Evolutionary conservation across 1,140 invertebrate species (phyloP).

Genomic region (Zeugodacus cucurbitae): DNA sequence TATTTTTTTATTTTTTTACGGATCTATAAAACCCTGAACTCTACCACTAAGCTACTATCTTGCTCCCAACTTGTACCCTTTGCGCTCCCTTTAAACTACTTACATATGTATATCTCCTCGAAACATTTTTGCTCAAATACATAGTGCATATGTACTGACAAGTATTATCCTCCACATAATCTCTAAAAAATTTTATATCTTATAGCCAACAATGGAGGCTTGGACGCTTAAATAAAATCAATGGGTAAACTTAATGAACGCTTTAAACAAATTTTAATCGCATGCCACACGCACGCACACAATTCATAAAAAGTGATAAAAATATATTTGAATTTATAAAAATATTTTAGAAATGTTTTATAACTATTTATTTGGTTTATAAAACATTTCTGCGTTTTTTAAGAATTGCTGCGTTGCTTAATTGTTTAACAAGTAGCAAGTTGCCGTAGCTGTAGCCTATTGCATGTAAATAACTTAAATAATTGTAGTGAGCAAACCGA

Average conservation of each 20-base stretch:
- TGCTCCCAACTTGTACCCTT: neutral
- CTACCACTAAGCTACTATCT: neutral
- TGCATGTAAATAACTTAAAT: neutral
- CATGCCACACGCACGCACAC: neutral
- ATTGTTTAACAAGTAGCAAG: neutral
- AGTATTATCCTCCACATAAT: neutral
- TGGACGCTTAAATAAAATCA: constrained; percentile 67
- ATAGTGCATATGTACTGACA: neutral
- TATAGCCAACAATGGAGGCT: constrained; percentile 67
- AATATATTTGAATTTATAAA: neutral
- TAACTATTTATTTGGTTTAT: too few relatives aligned
- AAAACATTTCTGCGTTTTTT: neutral
- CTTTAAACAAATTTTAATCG: constrained; percentile 24
- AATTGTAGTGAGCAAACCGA: neutral
- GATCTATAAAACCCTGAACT: neutral
- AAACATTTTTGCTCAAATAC: neutral
- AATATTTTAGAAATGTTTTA: neutral
- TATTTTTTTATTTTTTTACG: too few relatives aligned
- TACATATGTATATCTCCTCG: neutral
- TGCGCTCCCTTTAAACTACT: neutral
- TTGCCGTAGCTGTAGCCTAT: neutral
- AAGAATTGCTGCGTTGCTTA: neutral
- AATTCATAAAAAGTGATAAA: neutral
- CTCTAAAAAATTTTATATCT: constrained; percentile 57
- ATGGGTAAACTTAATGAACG: constrained; percentile 57